A percentile compares a stretch with the other conserved stretches of the same genome.
Evolutionary conservation across 1,140 invertebrate genomes (phyloP).

Genomic region (Nasonia vitripennis): DNA sequence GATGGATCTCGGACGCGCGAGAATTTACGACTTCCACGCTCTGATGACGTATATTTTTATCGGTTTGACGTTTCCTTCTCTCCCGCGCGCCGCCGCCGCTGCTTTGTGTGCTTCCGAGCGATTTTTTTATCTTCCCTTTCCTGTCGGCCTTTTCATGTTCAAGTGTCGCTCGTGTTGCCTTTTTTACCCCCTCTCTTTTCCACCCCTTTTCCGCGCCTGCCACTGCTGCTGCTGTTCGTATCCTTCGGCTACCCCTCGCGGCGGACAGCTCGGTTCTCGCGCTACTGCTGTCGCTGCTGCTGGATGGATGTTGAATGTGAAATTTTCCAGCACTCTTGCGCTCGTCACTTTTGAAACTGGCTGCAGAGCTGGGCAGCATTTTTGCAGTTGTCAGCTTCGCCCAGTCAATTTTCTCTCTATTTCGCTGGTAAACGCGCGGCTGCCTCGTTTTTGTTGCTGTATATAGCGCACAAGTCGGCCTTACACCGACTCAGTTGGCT

Average conservation of each 20-base stretch:
- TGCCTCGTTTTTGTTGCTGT: neutral
- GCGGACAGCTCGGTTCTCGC: neutral
- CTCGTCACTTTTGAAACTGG: neutral
- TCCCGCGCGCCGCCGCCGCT: neutral
- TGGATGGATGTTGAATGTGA: constrained; percentile 23
- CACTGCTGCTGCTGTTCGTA: neutral
- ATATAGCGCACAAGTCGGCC: neutral
- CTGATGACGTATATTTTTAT: constrained; percentile 49
- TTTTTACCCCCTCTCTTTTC: neutral
- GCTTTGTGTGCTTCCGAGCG: neutral
- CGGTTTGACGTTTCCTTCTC: constrained; percentile 37
- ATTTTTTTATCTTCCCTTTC: constrained; percentile 26
- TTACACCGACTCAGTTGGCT: neutral
- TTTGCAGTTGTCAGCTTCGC: constrained; percentile 15
- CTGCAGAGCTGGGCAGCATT: neutral
- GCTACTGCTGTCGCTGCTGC: neutral
- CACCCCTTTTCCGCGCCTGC: constrained; percentile 43
- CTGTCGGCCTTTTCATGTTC: constrained; percentile 27
- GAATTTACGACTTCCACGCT: constrained; percentile 23
- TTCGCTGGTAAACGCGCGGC: neutral
- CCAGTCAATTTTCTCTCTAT: constrained; percentile 19
- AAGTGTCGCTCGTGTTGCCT: neutral
- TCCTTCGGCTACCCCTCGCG: neutral
- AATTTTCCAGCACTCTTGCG: constrained; percentile 12
- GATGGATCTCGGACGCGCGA: constrained; percentile 22